Evolutionary conservation across 2,888 invertebrate genomes (phyloP).

Genomic region (Zygaena filipendulae): DNA sequence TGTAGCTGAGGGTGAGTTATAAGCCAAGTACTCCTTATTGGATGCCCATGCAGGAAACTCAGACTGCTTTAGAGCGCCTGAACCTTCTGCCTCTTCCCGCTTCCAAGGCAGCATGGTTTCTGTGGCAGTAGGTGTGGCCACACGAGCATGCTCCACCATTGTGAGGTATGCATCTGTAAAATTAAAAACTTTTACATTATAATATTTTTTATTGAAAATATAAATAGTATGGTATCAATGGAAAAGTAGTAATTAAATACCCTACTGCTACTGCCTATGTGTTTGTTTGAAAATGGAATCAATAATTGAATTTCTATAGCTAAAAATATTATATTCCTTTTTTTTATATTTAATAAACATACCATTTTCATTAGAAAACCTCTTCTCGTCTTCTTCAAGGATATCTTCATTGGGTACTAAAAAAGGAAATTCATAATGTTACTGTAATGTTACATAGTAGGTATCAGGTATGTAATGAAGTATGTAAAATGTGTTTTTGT

Average conservation of each 20-base stretch:
- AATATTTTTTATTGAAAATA: too few relatives aligned
- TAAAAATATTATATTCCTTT: background rate
- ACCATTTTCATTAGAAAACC: constrained; percentile 58
- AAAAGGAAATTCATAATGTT: too few relatives aligned
- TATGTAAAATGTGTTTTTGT: too few relatives aligned
- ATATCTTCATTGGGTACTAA: constrained; percentile 64
- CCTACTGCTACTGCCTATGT: too few relatives aligned
- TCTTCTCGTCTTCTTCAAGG: constrained; percentile 59
- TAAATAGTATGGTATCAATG: too few relatives aligned
- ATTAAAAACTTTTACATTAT: too few relatives aligned
- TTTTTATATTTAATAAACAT: constrained; percentile 15
- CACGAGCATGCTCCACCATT: constrained; percentile 75
- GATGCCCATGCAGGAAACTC: constrained; percentile 97
- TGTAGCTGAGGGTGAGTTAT: constrained; percentile 91
- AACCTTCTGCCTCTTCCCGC: constrained; percentile 80
- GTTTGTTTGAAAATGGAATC: too few relatives aligned
- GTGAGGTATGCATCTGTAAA: constrained; percentile 49
- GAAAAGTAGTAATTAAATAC: too few relatives aligned
- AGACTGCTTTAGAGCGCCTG: constrained; percentile 78
- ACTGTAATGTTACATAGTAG: too few relatives aligned
- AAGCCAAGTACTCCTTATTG: constrained; percentile 92
- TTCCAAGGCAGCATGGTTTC: constrained; percentile 95
- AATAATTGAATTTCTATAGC: too few relatives aligned
- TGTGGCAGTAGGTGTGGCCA: constrained; percentile 88
- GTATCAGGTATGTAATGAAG: too few relatives aligned